A percentile compares a stretch with the other conserved stretches of the same genome.
These are phyloP conservation scores for Gracilinanus agilis DNA, from an alignment of 2,113 vertebrate species.

Conservation along the genomic window DNA sequence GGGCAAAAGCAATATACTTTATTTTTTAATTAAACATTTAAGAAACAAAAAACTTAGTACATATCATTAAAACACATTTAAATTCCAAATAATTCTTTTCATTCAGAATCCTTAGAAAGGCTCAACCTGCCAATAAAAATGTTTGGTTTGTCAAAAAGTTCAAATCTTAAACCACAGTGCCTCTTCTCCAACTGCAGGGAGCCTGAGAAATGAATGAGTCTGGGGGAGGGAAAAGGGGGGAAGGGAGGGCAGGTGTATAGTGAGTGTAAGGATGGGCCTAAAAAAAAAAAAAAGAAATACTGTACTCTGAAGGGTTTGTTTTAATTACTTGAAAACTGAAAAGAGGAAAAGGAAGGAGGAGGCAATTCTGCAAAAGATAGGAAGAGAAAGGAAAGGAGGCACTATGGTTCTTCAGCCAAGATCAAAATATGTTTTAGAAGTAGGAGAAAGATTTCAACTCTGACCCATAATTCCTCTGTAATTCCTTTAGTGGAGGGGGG, in stretches of 20 bases:
- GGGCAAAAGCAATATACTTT: neutral
- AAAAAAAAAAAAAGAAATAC: conserved; percentile 15
- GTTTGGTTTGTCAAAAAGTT: conserved; percentile 48
- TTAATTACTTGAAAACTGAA: neutral
- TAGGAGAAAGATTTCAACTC: conserved; percentile 52
- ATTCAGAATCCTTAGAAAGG: conserved; percentile 37
- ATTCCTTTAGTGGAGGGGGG: conserved; percentile 43
- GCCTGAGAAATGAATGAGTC: neutral
- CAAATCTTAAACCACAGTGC: conserved; percentile 36
- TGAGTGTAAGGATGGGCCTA: neutral
- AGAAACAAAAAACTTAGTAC: neutral
- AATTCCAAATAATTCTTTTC: neutral
- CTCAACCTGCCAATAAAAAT: conserved; percentile 44
- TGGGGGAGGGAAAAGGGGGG: rapidly evolving
- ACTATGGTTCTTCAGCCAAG: conserved; percentile 50
- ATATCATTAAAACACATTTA: conserved; percentile 31
- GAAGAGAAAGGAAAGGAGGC: neutral
- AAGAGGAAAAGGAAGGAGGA: neutral
- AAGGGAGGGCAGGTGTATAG: neutral
- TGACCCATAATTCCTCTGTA: conserved; percentile 58
- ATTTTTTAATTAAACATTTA: neutral
- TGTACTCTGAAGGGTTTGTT: conserved; percentile 35
- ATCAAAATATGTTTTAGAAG: conserved; percentile 54
- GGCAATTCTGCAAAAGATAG: neutral
- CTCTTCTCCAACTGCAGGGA: neutral